Evolutionary conservation across 2,888 invertebrate genomes (phyloP).

Genomic region (Acanthosoma haemorrhoidale): DNA sequence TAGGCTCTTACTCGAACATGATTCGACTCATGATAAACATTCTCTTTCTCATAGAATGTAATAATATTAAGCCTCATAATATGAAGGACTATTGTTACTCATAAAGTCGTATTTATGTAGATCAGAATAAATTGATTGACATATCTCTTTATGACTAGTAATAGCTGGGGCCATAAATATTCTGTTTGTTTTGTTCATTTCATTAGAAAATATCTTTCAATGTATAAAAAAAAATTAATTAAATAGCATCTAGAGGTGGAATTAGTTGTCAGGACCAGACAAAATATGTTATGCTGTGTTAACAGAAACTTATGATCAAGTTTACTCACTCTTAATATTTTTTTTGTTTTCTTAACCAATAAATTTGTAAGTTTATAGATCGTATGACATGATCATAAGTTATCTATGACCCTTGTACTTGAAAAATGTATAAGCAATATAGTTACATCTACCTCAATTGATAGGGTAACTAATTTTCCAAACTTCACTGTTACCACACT

Average conservation of each 20-base stretch:
- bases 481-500: slow-evolving; percentile 12
- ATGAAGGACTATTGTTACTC: slow-evolving; percentile 17
- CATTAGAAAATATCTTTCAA: not conserved
- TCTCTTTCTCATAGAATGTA: slow-evolving; percentile 14
- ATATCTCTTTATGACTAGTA: slow-evolving; percentile 25
- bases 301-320: slow-evolving; percentile 14
- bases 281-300: not conserved
- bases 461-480: not conserved
- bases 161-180: slow-evolving; percentile 11
- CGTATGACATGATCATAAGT: slow-evolving; percentile 7
- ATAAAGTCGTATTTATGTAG: slow-evolving; percentile 17
- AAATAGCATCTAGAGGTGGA: slow-evolving; percentile 9
- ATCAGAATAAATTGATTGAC: not conserved
- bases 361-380: slow-evolving; percentile 17
- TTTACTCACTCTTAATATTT: not conserved
- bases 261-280: slow-evolving; percentile 8
- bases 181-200: not conserved
- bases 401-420: not conserved
- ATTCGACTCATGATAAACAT: not conserved
- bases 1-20: not conserved
- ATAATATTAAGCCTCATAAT: not conserved
- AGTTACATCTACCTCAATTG: not conserved
- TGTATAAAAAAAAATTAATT: not conserved
- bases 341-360: not conserved
- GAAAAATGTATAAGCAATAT: slow-evolving; percentile 8